Evolutionary conservation across 2,113 vertebrate genomes (phyloP).

Genomic region (Cyanoramphus novaezelandiae): DNA sequence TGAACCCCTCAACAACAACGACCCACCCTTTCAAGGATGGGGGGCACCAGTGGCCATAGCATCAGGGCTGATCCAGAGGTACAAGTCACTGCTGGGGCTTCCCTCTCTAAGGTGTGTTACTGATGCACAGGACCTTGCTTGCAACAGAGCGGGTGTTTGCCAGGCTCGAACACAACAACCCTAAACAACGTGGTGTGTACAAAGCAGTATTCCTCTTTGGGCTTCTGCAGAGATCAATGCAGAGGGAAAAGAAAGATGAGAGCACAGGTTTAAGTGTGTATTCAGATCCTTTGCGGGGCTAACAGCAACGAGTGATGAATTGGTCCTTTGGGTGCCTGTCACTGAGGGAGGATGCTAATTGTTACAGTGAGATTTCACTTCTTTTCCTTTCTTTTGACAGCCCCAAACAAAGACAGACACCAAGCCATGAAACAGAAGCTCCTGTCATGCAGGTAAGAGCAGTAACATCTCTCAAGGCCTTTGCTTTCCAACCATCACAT

Average conservation of each 20-base stretch:
- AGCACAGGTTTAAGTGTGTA: not conserved
- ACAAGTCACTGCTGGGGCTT: not conserved
- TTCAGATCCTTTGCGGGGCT: not conserved
- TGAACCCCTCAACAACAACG: not conserved
- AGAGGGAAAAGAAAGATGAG: not conserved
- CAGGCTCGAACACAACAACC: constrained; percentile 20
- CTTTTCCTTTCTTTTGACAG: not conserved
- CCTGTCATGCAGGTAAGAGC: not conserved
- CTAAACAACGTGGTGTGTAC: not conserved
- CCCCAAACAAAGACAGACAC: not conserved
- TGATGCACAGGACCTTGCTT: not conserved
- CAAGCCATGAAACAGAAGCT: not conserved
- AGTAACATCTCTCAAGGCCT: not conserved
- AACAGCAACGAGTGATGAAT: not conserved
- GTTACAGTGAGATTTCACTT: not conserved
- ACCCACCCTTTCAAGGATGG: not conserved
- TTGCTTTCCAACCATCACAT: not conserved
- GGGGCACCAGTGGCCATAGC: not conserved
- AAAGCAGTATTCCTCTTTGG: not conserved
- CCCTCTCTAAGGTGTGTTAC: not conserved
- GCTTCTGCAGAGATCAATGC: not conserved
- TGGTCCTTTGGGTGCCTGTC: not conserved
- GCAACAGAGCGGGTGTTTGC: not conserved
- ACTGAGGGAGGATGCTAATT: not conserved
- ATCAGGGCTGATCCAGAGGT: not conserved